Percentiles rank a stretch among this genome's conserved stretches.
phyloP scores from a whole-genome alignment of 1,140 invertebrate genomes.

The Metopolophium dirhodum region DNA sequence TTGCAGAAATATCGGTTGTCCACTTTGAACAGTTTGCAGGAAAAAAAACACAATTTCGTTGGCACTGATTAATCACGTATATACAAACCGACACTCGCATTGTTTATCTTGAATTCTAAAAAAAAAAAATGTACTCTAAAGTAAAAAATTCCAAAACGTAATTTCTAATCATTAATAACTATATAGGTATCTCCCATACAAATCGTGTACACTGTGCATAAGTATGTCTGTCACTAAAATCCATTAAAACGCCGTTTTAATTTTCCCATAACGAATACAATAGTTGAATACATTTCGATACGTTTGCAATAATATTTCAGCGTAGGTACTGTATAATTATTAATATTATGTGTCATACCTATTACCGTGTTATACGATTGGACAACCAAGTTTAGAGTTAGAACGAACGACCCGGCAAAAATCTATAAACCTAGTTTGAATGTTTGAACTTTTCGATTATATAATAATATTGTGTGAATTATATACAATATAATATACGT shows the following conservation, averaged over 20 bases:
- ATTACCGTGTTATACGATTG: not conserved
- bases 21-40: not conserved
- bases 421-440: not conserved
- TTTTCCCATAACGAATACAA: not conserved
- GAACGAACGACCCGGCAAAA: not conserved
- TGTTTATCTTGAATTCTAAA: constrained; percentile 34
- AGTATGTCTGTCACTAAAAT: not conserved
- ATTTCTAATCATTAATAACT: not conserved
- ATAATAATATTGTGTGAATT: not conserved
- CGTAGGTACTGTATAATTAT: not conserved
- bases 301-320: not conserved
- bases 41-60: not conserved
- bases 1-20: constrained; percentile 17
- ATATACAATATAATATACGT: not conserved
- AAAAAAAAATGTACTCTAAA: constrained; percentile 6
- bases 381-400: not conserved
- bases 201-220: not conserved
- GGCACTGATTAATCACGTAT: constrained; percentile 23
- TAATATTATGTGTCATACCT: too few species aligned
- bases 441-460: not conserved
- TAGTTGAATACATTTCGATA: not conserved
- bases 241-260: not conserved
- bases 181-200: not conserved
- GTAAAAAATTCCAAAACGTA: not conserved
- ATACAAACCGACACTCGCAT: not conserved